phyloP scores from a whole-genome alignment of 2,113 vertebrate genomes.

The Antidorcas marsupialis region DNA sequence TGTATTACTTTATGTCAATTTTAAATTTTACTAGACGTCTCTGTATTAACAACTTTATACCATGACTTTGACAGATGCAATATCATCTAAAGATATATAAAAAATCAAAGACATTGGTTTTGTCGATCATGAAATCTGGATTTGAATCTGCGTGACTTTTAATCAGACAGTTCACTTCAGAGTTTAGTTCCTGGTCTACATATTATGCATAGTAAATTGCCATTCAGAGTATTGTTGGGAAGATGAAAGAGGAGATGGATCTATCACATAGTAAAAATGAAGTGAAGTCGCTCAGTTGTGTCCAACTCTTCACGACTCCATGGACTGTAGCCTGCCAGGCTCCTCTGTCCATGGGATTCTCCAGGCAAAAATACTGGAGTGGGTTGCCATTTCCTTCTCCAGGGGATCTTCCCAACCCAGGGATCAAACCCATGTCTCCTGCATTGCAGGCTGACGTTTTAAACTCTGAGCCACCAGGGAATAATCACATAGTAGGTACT shows the following conservation, averaged over 20 bases:
- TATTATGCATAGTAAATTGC: not conserved
- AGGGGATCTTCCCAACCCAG: too few relatives aligned
- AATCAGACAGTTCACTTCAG: not conserved
- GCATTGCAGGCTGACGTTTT: too few relatives aligned
- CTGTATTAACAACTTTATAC: not conserved
- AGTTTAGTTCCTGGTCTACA: not conserved
- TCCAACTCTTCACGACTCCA: fast-evolving
- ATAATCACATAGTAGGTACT: not conserved
- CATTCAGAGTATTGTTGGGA: not conserved
- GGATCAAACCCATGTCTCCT: too few relatives aligned
- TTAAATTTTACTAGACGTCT: not conserved
- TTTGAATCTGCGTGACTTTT: not conserved
- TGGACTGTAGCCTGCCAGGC: too few relatives aligned
- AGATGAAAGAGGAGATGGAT: not conserved
- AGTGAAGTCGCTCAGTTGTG: too few relatives aligned
- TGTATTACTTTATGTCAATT: not conserved
- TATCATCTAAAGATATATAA: not conserved
- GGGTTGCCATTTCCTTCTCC: too few relatives aligned
- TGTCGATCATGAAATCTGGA: not conserved
- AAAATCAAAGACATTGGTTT: not conserved
- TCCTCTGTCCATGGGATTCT: too few relatives aligned
- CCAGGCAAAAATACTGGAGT: too few relatives aligned
- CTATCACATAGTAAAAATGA: not conserved
- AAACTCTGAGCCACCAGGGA: too few relatives aligned
- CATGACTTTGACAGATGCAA: not conserved